These are phyloP conservation scores for Drosophila pachea DNA, from an alignment of 1,140 invertebrate genomes.

Conservation along the genomic window DNA sequence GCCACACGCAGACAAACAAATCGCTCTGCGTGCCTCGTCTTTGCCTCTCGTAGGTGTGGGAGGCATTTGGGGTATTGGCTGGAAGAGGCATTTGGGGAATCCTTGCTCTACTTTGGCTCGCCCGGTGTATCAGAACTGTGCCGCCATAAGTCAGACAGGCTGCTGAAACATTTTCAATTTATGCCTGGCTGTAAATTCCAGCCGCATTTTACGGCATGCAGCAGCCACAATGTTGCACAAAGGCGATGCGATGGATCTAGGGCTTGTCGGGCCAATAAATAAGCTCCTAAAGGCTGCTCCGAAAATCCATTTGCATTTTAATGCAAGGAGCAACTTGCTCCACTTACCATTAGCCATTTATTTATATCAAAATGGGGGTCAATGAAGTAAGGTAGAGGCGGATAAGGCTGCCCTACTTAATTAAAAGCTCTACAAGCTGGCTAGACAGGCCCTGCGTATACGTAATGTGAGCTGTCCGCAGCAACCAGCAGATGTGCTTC, in stretches of 20 bases:
- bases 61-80: not conserved
- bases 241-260: conserved; percentile 8
- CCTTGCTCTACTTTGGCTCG: not conserved
- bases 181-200: conserved; percentile 40
- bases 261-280: conserved; percentile 9
- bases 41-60: not conserved
- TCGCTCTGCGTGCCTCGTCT: not conserved
- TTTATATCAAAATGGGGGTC: not conserved
- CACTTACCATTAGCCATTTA: not conserved
- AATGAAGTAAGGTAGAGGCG: not conserved
- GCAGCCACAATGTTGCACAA: conserved; percentile 31
- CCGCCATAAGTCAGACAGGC: conserved; percentile 9
- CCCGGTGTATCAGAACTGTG: not conserved
- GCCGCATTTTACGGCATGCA: conserved; percentile 10
- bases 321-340: not conserved
- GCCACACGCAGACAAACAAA: not conserved
- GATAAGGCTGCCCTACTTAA: conserved; percentile 2
- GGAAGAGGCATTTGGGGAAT: not conserved
- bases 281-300: not conserved
- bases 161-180: conserved; percentile 26
- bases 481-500: not conserved
- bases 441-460: conserved; percentile 17
- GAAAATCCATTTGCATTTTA: conserved; percentile 9
- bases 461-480: conserved; percentile 10
- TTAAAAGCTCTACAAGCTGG: not conserved